A percentile compares a stretch with the other conserved stretches of the same genome.
Conservation (phyloP, 2,113 vertebrate species). For the Seriola dumerili region DNA sequence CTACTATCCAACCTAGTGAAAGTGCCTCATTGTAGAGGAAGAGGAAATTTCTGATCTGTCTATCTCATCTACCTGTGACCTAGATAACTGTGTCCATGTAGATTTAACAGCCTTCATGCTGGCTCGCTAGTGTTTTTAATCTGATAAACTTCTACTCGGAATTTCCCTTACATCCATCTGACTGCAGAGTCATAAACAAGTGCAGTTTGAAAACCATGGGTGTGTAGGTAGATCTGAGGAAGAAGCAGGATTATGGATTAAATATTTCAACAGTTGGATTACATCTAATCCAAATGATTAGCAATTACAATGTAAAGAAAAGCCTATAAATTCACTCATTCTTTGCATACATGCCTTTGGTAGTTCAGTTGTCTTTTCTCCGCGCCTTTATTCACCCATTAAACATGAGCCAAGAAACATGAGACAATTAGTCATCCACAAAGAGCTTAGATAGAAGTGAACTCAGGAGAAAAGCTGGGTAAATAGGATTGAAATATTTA, state of each 20-base stretch:
- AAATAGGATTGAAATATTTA: slow-evolving; percentile 48
- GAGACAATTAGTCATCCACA: slow-evolving; percentile 53
- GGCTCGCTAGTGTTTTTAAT: slow-evolving; percentile 46
- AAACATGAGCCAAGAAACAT: slow-evolving; percentile 54
- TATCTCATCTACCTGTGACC: slow-evolving; percentile 60
- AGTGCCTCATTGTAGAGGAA: slow-evolving; percentile 58
- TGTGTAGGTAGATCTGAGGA: slow-evolving; percentile 44
- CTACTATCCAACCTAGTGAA: slow-evolving; percentile 64
- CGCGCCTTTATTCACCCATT: slow-evolving; percentile 12
- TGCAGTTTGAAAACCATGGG: slow-evolving; percentile 37
- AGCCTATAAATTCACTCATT: slow-evolving; percentile 15
- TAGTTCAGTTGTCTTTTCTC: slow-evolving; percentile 29
- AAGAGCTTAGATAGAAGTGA: slow-evolving; percentile 32
- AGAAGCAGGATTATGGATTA: slow-evolving; percentile 35
- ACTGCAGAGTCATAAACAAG: slow-evolving; percentile 51
- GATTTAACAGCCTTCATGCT: slow-evolving; percentile 24
- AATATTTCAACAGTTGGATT: slow-evolving; percentile 45
- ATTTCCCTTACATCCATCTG: slow-evolving; percentile 63
- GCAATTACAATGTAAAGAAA: slow-evolving; percentile 40
- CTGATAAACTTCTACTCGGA: slow-evolving; percentile 59
- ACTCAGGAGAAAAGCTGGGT: slow-evolving; percentile 43
- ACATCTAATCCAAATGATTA: slow-evolving; percentile 38
- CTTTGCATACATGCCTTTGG: slow-evolving; percentile 14
- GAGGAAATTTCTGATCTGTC: slow-evolving; percentile 44
- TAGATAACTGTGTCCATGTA: slow-evolving; percentile 38